These are phyloP conservation scores for Oenanthe melanoleuca DNA, from an alignment of 2,113 vertebrate genomes.

Conservation along the genomic window DNA sequence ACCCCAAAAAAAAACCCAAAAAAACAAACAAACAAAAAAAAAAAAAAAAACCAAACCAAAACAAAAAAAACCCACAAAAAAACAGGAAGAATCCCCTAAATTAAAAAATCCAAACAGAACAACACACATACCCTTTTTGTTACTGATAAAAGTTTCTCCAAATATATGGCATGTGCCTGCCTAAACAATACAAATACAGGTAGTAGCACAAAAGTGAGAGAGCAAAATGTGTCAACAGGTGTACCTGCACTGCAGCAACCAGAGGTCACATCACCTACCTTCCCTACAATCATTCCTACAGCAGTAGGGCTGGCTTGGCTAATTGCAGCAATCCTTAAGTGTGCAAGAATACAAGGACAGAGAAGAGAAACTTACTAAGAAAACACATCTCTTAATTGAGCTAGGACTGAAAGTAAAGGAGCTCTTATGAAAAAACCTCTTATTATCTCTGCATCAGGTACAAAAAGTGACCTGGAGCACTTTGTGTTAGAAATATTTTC, in stretches of 20 bases:
- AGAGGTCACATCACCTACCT: background rate
- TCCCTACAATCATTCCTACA: background rate
- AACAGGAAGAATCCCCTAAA: background rate
- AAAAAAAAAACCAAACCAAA: no score
- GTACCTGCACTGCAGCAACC: background rate
- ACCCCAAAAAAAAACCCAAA: no score
- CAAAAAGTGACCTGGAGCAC: background rate
- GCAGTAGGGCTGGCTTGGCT: background rate
- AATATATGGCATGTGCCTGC: background rate
- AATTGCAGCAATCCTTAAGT: background rate
- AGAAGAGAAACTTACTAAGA: background rate
- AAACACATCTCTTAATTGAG: background rate
- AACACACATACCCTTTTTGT: background rate
- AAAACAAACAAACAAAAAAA: no score
- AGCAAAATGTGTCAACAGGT: background rate
- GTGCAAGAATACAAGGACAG: background rate
- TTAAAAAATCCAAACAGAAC: background rate
- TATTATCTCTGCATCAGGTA: background rate
- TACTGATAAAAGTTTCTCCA: background rate
- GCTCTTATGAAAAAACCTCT: background rate
- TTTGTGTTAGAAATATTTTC: conserved; percentile 20
- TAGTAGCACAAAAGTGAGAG: background rate
- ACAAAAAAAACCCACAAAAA: no score
- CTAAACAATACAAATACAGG: background rate
- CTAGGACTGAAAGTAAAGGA: background rate